Conservation (phyloP, 2,113 vertebrate species). For the Naja naja region DNA sequence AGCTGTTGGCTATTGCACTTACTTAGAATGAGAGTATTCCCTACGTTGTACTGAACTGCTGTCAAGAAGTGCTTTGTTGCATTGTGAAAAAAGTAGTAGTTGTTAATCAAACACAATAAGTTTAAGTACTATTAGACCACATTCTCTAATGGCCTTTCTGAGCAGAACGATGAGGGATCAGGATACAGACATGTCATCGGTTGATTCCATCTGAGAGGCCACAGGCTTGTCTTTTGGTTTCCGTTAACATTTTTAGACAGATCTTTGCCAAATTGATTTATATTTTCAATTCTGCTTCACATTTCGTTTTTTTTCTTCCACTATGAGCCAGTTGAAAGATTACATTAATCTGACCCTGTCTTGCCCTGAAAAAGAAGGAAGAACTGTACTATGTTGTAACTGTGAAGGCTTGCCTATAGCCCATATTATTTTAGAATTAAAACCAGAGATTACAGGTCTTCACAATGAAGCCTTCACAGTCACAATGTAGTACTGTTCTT, state of each 20-base stretch:
- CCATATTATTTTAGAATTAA: background rate
- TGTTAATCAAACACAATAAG: background rate
- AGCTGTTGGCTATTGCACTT: background rate
- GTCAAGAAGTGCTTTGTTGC: background rate
- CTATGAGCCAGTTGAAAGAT: background rate
- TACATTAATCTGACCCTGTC: background rate
- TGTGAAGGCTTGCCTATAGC: background rate
- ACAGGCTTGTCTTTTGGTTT: background rate
- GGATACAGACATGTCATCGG: background rate
- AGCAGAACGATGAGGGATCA: background rate
- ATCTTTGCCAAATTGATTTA: background rate
- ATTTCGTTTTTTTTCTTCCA: background rate
- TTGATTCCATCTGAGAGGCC: background rate
- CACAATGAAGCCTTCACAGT: background rate
- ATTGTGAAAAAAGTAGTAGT: background rate
- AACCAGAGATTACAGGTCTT: background rate
- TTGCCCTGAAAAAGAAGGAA: background rate
- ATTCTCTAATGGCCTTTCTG: background rate
- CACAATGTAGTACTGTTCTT: background rate
- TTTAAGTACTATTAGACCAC: background rate
- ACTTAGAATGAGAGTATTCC: constrained; percentile 36
- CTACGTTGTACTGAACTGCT: background rate
- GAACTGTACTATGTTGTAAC: background rate
- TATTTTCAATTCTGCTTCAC: background rate
- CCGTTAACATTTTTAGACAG: background rate